Percentiles rank a stretch among this genome's conserved stretches.
Conservation (phyloP, 2,113 vertebrate genomes). For the Emydura subglobosa region DNA sequence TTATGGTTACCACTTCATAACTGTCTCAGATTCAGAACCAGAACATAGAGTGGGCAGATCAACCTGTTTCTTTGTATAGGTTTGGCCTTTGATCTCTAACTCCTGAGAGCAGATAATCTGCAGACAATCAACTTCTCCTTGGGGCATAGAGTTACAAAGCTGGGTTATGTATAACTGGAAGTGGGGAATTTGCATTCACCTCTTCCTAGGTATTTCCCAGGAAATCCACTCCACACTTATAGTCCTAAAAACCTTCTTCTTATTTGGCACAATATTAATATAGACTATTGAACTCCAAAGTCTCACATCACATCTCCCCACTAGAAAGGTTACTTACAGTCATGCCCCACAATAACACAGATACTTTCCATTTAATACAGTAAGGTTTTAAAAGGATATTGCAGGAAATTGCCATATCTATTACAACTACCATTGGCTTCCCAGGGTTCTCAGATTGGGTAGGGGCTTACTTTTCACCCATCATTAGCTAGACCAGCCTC, state of each 20-base stretch:
- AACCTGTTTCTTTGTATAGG: too few species aligned
- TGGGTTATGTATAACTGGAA: not conserved
- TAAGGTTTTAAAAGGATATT: not conserved
- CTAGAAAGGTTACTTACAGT: not conserved
- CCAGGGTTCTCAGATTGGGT: not conserved
- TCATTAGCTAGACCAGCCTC: not conserved
- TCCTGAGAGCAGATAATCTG: not conserved
- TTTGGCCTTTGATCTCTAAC: not conserved
- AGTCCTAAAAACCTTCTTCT: not conserved
- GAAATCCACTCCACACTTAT: not conserved
- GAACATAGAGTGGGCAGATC: too few species aligned
- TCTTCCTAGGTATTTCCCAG: not conserved
- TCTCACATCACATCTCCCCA: not conserved
- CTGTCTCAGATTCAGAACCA: too few species aligned
- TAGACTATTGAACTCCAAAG: not conserved
- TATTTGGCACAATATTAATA: not conserved
- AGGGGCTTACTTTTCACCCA: not conserved
- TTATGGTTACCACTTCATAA: too few species aligned
- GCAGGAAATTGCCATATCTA: not conserved
- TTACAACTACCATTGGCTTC: not conserved
- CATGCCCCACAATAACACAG: not conserved
- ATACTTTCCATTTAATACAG: not conserved
- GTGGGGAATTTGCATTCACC: not conserved
- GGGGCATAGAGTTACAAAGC: not conserved
- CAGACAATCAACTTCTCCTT: not conserved